Conservation (phyloP, 1,140 invertebrate genomes). For the Drosophila oshimai region DNA sequence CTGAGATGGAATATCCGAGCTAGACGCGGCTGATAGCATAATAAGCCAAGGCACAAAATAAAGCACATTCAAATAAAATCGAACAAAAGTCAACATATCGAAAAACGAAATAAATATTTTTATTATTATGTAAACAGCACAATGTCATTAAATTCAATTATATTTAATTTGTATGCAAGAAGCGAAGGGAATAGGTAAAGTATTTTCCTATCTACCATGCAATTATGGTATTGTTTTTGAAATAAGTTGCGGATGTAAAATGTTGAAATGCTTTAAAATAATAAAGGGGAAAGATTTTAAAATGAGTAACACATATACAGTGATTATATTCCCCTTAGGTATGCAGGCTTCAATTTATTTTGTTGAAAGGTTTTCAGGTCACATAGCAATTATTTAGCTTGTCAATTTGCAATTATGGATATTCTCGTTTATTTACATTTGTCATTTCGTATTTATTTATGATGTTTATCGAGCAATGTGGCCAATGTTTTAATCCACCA, state of each 20-base stretch:
- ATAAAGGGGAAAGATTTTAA: neutral
- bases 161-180: constrained; percentile 14
- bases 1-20: constrained; percentile 1
- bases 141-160: constrained; percentile 33
- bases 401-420: neutral
- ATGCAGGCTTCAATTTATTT: neutral
- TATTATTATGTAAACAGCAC: constrained; percentile 37
- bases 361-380: neutral
- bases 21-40: constrained; percentile 2
- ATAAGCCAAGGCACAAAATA: constrained; percentile 20
- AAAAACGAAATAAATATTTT: constrained; percentile 30
- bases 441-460: constrained; percentile 54
- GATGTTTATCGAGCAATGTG: constrained; percentile 30
- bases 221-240: constrained; percentile 19
- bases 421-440: constrained; percentile 10
- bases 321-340: neutral
- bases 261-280: neutral
- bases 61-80: neutral
- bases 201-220: neutral
- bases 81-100: constrained; percentile 20
- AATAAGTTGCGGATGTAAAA: constrained; percentile 8
- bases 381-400: constrained; percentile 23
- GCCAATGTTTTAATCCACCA: constrained; percentile 63
- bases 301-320: neutral
- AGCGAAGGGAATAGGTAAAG: neutral